Evolutionary conservation across 1,140 invertebrate genomes (phyloP).

Genomic region (Drosophila dunni): DNA sequence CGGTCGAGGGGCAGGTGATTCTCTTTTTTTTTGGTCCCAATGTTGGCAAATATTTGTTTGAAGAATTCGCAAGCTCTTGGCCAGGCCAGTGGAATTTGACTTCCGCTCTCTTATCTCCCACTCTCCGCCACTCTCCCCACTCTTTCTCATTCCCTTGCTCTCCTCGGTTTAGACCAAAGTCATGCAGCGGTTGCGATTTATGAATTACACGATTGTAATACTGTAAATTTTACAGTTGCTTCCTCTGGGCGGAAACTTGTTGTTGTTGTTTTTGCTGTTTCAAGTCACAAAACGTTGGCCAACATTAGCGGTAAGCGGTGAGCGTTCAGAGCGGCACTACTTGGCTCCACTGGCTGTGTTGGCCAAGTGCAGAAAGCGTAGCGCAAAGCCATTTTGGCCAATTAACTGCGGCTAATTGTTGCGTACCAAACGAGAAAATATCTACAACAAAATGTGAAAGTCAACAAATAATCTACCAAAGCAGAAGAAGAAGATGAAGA

Average conservation of each 20-base stretch:
- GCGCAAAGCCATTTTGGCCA: slow-evolving; percentile 76
- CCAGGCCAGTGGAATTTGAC: background rate
- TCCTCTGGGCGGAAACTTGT: slow-evolving; percentile 57
- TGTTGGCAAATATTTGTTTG: slow-evolving; percentile 60
- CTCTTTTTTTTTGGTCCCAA: slow-evolving; percentile 26
- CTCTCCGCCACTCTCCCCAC: too few relatives aligned
- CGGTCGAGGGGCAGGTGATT: slow-evolving; percentile 54
- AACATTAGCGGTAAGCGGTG: slow-evolving; percentile 56
- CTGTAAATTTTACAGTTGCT: slow-evolving; percentile 69
- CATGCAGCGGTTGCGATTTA: slow-evolving; percentile 43
- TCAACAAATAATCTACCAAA: slow-evolving; percentile 54
- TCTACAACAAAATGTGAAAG: slow-evolving; percentile 68
- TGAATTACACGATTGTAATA: slow-evolving; percentile 65
- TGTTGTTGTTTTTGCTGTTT: slow-evolving; percentile 15
- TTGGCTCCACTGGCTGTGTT: slow-evolving; percentile 12
- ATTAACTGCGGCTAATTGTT: slow-evolving; percentile 80
- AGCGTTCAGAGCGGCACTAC: background rate
- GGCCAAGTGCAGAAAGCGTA: slow-evolving; percentile 76
- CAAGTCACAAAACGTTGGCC: slow-evolving; percentile 13
- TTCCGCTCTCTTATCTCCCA: background rate
- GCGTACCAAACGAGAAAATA: slow-evolving; percentile 50
- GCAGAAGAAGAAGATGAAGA: slow-evolving; percentile 14
- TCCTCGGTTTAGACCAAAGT: slow-evolving; percentile 16
- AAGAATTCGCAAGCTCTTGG: slow-evolving; percentile 27
- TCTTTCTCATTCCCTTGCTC: background rate